Evolutionary conservation across 2,113 vertebrate species (phyloP).

Genomic region (Lutjanus erythropterus): DNA sequence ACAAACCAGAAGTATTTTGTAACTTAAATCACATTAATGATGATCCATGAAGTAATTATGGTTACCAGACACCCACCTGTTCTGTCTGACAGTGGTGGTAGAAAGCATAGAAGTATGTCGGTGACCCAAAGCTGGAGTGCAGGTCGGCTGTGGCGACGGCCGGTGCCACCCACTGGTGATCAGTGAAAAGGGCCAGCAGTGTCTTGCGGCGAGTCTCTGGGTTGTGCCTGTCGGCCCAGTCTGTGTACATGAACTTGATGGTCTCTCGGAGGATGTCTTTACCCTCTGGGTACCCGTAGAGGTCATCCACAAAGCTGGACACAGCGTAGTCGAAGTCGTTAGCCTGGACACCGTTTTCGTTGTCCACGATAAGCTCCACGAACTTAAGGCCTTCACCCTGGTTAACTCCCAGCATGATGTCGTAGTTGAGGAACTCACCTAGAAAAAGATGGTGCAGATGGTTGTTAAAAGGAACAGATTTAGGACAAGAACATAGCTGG

Average conservation of each 20-base stretch:
- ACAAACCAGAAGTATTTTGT: neutral
- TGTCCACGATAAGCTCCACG: constrained; percentile 98
- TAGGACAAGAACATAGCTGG: neutral
- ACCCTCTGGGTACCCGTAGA: constrained; percentile 98
- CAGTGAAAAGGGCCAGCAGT: constrained; percentile 95
- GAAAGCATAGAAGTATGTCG: constrained; percentile 99
- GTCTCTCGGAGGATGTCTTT: constrained; percentile 98
- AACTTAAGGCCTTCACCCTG: constrained; percentile 98
- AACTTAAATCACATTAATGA: neutral
- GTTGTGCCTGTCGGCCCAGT: constrained; percentile 98
- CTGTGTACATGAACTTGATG: constrained; percentile 99
- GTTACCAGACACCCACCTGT: constrained; percentile 80
- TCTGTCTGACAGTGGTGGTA: constrained; percentile 99
- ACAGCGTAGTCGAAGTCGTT: constrained; percentile 99
- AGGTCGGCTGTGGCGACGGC: constrained; percentile 98
- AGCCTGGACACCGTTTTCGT: constrained; percentile 96
- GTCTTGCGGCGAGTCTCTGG: constrained; percentile 97
- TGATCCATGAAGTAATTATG: neutral
- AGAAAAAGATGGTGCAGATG: constrained; percentile 15
- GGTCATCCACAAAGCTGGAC: constrained; percentile 98
- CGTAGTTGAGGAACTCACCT: constrained; percentile 98
- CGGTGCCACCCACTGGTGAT: constrained; percentile 99
- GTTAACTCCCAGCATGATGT: constrained; percentile 99
- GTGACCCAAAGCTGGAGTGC: constrained; percentile 98
- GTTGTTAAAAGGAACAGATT: neutral